Base-by-base conservation (phyloP, 2,113 vertebrate species). In the Herpetotheres cachinnans region DNA sequence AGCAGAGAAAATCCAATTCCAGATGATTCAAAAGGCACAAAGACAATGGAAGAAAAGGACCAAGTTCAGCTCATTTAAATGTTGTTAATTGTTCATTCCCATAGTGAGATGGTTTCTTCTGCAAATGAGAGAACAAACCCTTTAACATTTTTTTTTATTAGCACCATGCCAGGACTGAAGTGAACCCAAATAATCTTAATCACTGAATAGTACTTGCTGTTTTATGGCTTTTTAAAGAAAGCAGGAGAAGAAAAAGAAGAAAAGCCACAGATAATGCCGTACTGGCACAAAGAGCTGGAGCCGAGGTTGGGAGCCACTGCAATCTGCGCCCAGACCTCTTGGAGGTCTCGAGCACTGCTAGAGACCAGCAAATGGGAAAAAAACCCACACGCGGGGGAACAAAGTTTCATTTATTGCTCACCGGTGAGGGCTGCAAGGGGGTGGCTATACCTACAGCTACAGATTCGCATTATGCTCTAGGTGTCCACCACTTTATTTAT, bases 21-120 rank as follows among this genome's bases (percentile, higher is more conserved):
- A 95, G 89, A 94, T 87, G 94, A 96, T 95, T 94, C 92, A 86
- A 97, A 83, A 90, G 67, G 73, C 89, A 90, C 90, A 91, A 95
- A 97, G 96, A 97, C 97, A 97, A 97, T 97, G 89, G 95, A 67
- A 92, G 93, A 91, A 92, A 62, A 84, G 77, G 76, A 94, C 63
- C 79, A 32, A 94, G 88, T 95, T 95, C 86, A 89, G 78, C 94
- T 93, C 84, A 62, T 94, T 92, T 95, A 88, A 93, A 81, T 46
- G 86, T 76, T 82, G 93, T 96, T 92, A 97, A 95, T 92, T 95
- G 94, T 95, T 94, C 89, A 90, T 96, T 97, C 91, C 94, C 91
- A 66, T 22, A 93, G 93, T 38, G 67, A 93, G 87, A 77, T 6
- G 5, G 82, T 55, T 95, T 36, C 93, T 95, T 73, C 93, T 79